phyloP scores from a whole-genome alignment of 64 coral and sea anemone genomes.

The Astreopora myriophthalma region DNA sequence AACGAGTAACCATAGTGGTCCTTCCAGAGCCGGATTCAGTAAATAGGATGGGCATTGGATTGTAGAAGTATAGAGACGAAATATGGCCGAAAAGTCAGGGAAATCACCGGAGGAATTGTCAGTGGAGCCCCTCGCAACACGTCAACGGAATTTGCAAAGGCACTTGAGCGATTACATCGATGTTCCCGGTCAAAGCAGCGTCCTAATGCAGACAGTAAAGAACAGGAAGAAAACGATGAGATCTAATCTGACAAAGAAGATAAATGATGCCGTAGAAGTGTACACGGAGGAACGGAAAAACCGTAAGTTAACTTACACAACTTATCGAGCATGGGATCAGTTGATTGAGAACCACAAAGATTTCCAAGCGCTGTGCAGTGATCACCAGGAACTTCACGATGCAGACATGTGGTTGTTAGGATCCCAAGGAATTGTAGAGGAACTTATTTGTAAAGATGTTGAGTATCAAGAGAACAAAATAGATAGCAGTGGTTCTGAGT shows the following conservation, averaged over 20 bases:
- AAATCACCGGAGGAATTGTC: background rate
- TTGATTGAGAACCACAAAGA: slow-evolving; percentile 8
- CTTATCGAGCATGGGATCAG: slow-evolving; percentile 1
- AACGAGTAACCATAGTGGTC: background rate
- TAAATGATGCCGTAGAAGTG: background rate
- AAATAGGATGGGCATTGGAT: background rate
- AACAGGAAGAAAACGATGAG: background rate
- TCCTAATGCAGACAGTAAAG: background rate
- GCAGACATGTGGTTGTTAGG: slow-evolving; percentile 27
- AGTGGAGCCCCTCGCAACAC: background rate
- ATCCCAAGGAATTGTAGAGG: slow-evolving; percentile 3
- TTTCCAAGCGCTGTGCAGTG: background rate
- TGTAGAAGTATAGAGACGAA: background rate
- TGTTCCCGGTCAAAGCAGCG: background rate
- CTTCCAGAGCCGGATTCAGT: background rate
- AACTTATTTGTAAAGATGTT: background rate
- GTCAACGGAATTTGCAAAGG: background rate
- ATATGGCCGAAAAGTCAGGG: background rate
- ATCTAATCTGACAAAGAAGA: background rate
- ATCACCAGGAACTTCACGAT: slow-evolving; percentile 7
- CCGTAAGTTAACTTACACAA: background rate
- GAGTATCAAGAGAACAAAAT: background rate
- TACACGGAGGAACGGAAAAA: background rate
- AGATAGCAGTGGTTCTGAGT: background rate
- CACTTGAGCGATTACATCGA: slow-evolving; percentile 1